Evolutionary conservation across 2,888 invertebrate genomes (phyloP), one percentile per base, ranked within the genome.

Genomic region (Dastarcus helophoroides): DNA sequence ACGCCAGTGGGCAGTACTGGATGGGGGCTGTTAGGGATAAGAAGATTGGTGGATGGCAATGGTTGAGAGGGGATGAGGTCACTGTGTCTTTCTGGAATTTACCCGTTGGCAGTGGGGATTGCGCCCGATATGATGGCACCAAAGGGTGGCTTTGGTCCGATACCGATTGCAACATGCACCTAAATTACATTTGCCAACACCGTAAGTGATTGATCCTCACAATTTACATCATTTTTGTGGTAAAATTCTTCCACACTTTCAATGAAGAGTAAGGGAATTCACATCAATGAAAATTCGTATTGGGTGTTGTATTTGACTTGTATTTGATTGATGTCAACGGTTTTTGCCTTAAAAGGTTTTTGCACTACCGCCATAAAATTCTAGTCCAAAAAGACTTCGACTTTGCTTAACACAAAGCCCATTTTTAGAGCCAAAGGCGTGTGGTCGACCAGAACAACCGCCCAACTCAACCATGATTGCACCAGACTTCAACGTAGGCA

Each of bases 121-220:
- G 91, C 55, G 85, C 89, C 2, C 67, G 88, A 29, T 91, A 85
- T 60, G 90, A 91, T 56, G 90, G 91, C 37, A 82, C 85, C 49
- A 88, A 86, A 56, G 90, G 90, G 14, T 91, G 91, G 90, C 71
- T 91, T 1, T 91, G 91, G 91, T 85, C 86, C 2, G 89, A 89
- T 55, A 89, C 89, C 12, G 83, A 88, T 53, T 91, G 91, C 60
- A 74, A 76, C 37, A 73, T 80, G 29, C 73, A 76, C 44, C 66
- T 89, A 41, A 89, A 90, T 63, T 91, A 80, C 63, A 90, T 91
- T 41, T 91, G 91, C 57, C 91, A 91, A 62, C 89, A 91, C 63
- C 84, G 85, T 85, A 68, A 79, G 83, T 79, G n/a, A n/a, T n/a
- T n/a, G n/a, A n/a, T n/a, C n/a, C n/a, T 31, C 7, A 23, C 28